phyloP scores from a whole-genome alignment of 2,888 invertebrate genomes.

The Lottia gigantea region DNA sequence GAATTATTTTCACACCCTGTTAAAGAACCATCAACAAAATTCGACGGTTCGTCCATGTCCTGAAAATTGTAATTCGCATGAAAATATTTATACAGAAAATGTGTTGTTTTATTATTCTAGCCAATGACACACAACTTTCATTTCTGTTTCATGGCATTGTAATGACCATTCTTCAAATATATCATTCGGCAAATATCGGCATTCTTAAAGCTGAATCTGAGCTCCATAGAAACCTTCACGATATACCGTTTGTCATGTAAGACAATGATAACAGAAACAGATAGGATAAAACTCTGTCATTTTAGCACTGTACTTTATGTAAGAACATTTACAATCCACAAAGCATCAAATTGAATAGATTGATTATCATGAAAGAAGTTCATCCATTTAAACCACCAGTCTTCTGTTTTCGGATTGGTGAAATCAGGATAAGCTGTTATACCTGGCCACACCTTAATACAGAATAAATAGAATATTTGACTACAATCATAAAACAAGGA shows the following conservation, averaged over 20 bases:
- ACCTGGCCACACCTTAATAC: conserved; percentile 72
- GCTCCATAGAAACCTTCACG: too few relatives aligned
- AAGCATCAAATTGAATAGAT: conserved; percentile 77
- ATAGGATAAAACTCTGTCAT: too few relatives aligned
- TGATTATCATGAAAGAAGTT: conserved; percentile 70
- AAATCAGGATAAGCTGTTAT: conserved; percentile 80
- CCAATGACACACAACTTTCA: neutral
- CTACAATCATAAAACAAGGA: too few relatives aligned
- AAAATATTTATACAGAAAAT: neutral
- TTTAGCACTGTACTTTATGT: too few relatives aligned
- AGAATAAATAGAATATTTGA: too few relatives aligned
- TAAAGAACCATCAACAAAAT: conserved; percentile 46
- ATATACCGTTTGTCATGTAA: too few relatives aligned
- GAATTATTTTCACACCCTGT: conserved; percentile 50
- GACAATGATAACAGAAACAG: too few relatives aligned
- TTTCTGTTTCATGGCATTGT: too few relatives aligned
- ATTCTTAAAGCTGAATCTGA: too few relatives aligned
- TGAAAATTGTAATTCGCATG: too few relatives aligned
- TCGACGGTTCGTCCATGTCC: conserved; percentile 57
- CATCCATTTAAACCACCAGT: conserved; percentile 82
- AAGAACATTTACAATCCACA: conserved; percentile 77
- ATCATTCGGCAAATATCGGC: too few relatives aligned
- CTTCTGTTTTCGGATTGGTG: conserved; percentile 78
- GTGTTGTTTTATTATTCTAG: neutral
- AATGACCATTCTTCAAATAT: too few relatives aligned